Base-by-base conservation (phyloP, 1,140 invertebrate genomes). In the Calliphora vicina region DNA sequence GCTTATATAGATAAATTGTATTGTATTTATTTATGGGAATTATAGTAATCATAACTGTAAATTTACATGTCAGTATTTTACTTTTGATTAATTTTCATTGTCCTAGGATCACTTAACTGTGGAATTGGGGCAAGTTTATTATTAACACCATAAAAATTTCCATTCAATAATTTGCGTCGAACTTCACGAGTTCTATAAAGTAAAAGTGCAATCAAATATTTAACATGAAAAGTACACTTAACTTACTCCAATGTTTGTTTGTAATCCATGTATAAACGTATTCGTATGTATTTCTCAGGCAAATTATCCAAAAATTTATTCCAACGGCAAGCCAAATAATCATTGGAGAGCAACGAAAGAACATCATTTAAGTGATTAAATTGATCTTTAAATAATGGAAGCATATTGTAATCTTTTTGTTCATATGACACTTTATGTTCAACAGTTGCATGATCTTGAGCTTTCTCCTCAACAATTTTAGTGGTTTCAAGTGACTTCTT, bases 71-170 rank as follows among this genome's bases (percentile, higher is more conserved):
- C n/a, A n/a, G n/a, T n/a, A n/a, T 43, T 43, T 43, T 43, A 6
- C 17, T 50, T 50, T 1, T 50, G 45, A 20, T 20, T 67, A 67
- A 25, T 3, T 67, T 25, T 67, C 25, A 23, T 67, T 23, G n/a
- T 81, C 1, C 85, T 83, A 0, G 86, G 86, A 84, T 86, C 87
- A 2, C 43, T 81, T 10, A 83, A 78, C 0, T 45, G 71, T 0
- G 87, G 87, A 76, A 87, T 85, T 2, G 87, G 87, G 1, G 87
- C 87, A 23, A 88, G 81, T 78, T 88, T 88, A 80, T 86, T 85
- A 67, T 88, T 87, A 5, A 86, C 84, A 0, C 87, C 86, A 82
- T 87, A 88, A 26, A 88, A 88, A 61, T 88, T 83, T 0, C 87
- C 87, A 78, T 87, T 88, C 3, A 88, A 42, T 8, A 84, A 84